These are phyloP conservation scores for Moxostoma hubbsi DNA, from an alignment of 2,797 vertebrate genomes.

Conservation along the genomic window DNA sequence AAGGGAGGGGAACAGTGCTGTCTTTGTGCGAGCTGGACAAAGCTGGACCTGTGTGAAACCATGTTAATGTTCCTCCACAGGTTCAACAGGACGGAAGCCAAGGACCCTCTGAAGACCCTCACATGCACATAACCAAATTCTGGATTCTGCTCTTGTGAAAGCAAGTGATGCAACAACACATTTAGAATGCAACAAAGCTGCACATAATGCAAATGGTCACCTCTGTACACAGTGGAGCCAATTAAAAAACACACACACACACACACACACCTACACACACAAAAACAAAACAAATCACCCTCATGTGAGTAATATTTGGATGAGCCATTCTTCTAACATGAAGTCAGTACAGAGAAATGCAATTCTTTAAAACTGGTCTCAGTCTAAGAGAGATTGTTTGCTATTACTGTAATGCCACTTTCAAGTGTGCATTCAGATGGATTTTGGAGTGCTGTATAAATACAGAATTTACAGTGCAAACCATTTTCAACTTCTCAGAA, in stretches of 20 bases:
- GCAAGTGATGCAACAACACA: background rate
- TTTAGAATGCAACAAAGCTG: background rate
- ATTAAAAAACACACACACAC: background rate
- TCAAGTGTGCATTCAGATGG: background rate
- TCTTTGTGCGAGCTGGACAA: slow-evolving; percentile 76
- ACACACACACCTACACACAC: too few species aligned
- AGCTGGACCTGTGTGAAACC: slow-evolving; percentile 71
- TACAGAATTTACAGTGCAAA: background rate
- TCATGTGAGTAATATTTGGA: background rate
- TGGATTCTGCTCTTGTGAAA: background rate
- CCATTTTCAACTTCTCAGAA: slow-evolving; percentile 36
- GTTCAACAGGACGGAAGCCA: slow-evolving; percentile 59
- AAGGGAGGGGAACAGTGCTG: slow-evolving; percentile 64
- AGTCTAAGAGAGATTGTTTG: too few species aligned
- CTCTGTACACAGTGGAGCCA: background rate
- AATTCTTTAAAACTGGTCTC: background rate
- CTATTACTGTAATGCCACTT: too few species aligned
- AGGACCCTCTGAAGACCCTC: slow-evolving; percentile 64
- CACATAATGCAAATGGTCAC: slow-evolving; percentile 3
- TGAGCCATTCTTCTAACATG: background rate
- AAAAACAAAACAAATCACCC: background rate
- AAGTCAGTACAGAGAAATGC: background rate
- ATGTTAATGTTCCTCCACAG: slow-evolving; percentile 39
- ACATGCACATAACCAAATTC: slow-evolving; percentile 13
- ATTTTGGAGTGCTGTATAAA: slow-evolving; percentile 12